A percentile compares a stretch with the other conserved stretches of the same genome.
These are phyloP conservation scores for Byasa hedistus DNA, from an alignment of 2,888 invertebrate species.

Conservation along the genomic window DNA sequence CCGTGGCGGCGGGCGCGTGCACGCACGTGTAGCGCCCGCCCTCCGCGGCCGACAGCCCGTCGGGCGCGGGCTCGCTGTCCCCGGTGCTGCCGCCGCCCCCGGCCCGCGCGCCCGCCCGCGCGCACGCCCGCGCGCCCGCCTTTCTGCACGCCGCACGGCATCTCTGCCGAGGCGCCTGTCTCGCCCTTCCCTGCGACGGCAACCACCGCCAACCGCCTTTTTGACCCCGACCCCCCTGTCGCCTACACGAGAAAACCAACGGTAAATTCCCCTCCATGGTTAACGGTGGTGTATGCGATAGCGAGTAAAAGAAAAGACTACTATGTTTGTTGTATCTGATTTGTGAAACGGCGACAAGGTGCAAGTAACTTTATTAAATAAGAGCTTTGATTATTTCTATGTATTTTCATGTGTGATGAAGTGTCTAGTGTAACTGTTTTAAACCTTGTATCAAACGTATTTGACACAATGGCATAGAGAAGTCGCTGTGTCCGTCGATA, in stretches of 20 bases:
- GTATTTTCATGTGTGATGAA: conserved; percentile 46
- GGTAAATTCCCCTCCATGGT: conserved; percentile 62
- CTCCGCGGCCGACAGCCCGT: conserved; percentile 63
- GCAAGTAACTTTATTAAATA: conserved; percentile 57
- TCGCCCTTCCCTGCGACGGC: conserved; percentile 58
- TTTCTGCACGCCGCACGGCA: conserved; percentile 63
- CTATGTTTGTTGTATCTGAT: conserved; percentile 39
- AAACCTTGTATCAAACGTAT: conserved; percentile 15
- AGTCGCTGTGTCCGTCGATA: conserved; percentile 34
- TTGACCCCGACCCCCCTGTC: conserved; percentile 62
- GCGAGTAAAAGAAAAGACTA: conserved; percentile 37
- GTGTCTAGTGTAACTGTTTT: conserved; percentile 39
- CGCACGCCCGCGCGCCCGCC: conserved; percentile 54
- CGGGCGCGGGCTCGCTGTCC: conserved; percentile 59
- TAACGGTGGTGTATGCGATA: conserved; percentile 64
- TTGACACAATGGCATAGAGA: conserved; percentile 7
- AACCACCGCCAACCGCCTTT: conserved; percentile 51
- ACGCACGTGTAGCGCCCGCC: conserved; percentile 79
- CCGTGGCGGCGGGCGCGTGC: conserved; percentile 82
- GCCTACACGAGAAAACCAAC: conserved; percentile 67
- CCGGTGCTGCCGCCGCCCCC: conserved; percentile 67
- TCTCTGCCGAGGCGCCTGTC: conserved; percentile 64
- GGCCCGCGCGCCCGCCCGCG: conserved; percentile 53
- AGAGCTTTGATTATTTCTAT: conserved; percentile 68
- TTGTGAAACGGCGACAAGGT: conserved; percentile 57